Conservation (phyloP, 2,888 invertebrate genomes). For the Xylocampa areola region DNA sequence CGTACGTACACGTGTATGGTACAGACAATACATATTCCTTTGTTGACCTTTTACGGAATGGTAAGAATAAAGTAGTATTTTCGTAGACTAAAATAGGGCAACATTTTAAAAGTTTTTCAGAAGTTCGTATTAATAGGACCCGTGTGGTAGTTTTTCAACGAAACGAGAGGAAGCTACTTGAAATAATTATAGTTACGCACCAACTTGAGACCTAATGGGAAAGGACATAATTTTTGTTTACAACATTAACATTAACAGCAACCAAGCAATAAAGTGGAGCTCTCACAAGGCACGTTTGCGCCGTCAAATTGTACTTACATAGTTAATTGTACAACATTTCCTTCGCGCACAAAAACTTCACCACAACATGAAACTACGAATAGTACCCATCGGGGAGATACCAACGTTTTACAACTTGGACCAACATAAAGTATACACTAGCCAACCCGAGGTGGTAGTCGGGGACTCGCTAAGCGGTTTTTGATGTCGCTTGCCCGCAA, state of each 20-base stretch:
- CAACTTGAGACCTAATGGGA: constrained; percentile 51
- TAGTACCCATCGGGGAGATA: constrained; percentile 62
- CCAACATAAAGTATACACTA: constrained; percentile 70
- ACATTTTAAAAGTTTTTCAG: too few species aligned
- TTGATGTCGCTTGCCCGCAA: constrained; percentile 75
- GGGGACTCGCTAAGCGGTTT: constrained; percentile 79
- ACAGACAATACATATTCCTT: too few species aligned
- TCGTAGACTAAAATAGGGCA: too few species aligned
- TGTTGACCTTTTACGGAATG: too few species aligned
- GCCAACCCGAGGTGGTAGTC: constrained; percentile 70
- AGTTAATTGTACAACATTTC: constrained; percentile 62
- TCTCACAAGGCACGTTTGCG: constrained; percentile 61
- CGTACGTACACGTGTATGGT: too few species aligned
- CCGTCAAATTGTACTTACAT: constrained; percentile 67
- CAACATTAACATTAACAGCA: constrained; percentile 54
- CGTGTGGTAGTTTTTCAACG: not conserved
- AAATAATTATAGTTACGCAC: constrained; percentile 27
- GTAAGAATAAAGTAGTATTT: too few species aligned
- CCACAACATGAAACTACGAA: constrained; percentile 62
- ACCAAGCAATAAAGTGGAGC: constrained; percentile 54
- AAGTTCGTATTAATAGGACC: constrained; percentile 4
- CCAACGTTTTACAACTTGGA: constrained; percentile 70
- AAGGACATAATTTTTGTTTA: constrained; percentile 56
- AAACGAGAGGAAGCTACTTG: constrained; percentile 29
- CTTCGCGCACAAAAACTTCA: constrained; percentile 63